Evolutionary conservation across 1,140 invertebrate genomes (phyloP).

Genomic region (Atopsyche davidsoni): DNA sequence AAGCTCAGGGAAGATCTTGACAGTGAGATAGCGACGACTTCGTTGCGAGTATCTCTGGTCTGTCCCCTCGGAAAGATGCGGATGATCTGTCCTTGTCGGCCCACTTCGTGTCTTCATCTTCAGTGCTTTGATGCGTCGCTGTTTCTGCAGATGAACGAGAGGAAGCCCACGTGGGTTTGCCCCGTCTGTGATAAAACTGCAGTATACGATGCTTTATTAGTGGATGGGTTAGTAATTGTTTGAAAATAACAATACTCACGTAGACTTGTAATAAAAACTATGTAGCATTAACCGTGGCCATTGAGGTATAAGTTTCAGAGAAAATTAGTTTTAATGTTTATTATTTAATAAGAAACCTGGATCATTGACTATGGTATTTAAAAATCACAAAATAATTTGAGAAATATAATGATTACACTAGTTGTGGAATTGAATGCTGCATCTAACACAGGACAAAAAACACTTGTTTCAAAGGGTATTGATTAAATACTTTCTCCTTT

Average conservation of each 20-base stretch:
- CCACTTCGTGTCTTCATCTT: conserved; percentile 81
- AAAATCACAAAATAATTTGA: too few species aligned
- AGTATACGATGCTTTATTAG: conserved; percentile 75
- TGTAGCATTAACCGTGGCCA: background rate
- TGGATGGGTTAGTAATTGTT: conserved; percentile 61
- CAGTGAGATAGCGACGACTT: conserved; percentile 85
- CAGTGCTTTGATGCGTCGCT: conserved; percentile 91
- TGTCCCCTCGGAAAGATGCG: conserved; percentile 87
- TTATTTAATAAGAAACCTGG: too few species aligned
- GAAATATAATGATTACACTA: too few species aligned
- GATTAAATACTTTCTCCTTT: too few species aligned
- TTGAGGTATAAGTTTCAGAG: background rate
- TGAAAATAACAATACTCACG: background rate
- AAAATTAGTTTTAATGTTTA: background rate
- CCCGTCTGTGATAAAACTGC: conserved; percentile 88
- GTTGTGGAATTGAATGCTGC: too few species aligned
- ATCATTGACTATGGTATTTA: too few species aligned
- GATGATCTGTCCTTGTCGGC: conserved; percentile 76
- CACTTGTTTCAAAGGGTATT: too few species aligned
- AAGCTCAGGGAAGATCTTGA: conserved; percentile 83
- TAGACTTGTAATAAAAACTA: background rate
- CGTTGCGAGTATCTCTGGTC: conserved; percentile 75
- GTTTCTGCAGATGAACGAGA: conserved; percentile 93
- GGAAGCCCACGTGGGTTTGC: conserved; percentile 92
- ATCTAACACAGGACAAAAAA: too few species aligned